phyloP scores from a whole-genome alignment of 2,888 invertebrate species.

The Nomada lathburiana region DNA sequence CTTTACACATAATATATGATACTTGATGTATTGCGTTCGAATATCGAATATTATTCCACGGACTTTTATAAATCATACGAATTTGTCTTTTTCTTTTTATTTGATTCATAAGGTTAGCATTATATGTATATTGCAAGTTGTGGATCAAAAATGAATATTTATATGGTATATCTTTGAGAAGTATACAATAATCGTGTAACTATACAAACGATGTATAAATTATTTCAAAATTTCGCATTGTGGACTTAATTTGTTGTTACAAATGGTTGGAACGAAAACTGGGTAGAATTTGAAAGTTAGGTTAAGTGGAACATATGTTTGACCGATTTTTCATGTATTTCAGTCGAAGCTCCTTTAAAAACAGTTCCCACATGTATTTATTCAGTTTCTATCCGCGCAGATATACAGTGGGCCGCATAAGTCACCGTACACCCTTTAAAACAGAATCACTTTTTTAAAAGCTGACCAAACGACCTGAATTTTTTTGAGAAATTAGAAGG shows the following conservation, averaged over 20 bases:
- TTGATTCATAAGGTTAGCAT: background rate
- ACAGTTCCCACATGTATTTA: background rate
- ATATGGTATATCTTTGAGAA: background rate
- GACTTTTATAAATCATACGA: background rate
- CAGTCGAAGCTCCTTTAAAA: background rate
- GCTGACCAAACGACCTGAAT: too few relatives aligned
- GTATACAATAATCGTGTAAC: background rate
- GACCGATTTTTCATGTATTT: background rate
- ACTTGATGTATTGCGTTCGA: background rate
- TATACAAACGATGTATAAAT: background rate
- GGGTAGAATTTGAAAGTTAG: background rate
- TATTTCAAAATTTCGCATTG: background rate
- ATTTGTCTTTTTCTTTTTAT: background rate
- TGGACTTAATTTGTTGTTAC: background rate
- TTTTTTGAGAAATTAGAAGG: too few relatives aligned
- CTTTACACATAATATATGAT: background rate
- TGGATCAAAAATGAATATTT: background rate
- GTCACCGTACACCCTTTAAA: too few relatives aligned
- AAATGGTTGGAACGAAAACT: background rate
- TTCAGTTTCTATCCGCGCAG: background rate
- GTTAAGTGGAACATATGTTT: slow-evolving; percentile 36
- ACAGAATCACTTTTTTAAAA: too few relatives aligned
- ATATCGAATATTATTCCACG: background rate
- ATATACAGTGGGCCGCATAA: background rate
- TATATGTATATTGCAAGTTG: background rate